Evolutionary conservation across 2,797 vertebrate species (phyloP), one percentile per base, ranked within the genome.

Genomic region (Falco biarmicus): DNA sequence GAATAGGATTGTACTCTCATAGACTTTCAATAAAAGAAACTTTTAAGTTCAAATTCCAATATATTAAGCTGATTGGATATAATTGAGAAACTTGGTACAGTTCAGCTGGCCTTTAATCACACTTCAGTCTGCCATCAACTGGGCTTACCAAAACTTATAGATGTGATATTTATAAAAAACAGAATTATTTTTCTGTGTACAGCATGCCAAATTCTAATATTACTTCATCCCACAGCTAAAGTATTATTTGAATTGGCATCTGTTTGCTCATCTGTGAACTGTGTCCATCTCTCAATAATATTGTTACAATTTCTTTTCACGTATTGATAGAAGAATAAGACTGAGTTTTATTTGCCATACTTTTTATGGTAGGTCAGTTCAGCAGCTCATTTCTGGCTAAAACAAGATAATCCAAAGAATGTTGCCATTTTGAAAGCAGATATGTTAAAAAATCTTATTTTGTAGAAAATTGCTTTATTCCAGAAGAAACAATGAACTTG

Each of bases 11-110:
- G 65, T 82, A 45, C 68, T 94, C 84, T 93, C 63, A 54, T 88
- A 78, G 77, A 95, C 90, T 95, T 93, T 94, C 90, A 96, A 64
- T 96, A 93, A 89, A 91, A 96, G 90, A 95, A 84, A 89, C 53
- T 87, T 78, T 87, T 12, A 71, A 65, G 39, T 91, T 95, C 68
- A 89, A 97, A 88, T 93, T 95, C 43, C 81, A 93, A 71, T 77
- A 83, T 90, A 94, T 93, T 89, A 85, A 76, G 59, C 79, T 92
- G 61, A 84, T 94, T 73, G 93, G 89, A 95, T 91, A 80, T 93
- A 94, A 85, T 63, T 77, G 74, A 90, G 87, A 86, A 93, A 92
- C 75, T 95, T 96, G 61, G 39, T 71, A 85, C 65, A 96, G 32
- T 95, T 94, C 88, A 93, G 50, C 65, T 93, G 96, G 90, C 91